Evolutionary conservation across 2,888 invertebrate species (phyloP), one percentile per base, ranked within the genome.

Genomic region (Mythimna vitellina): DNA sequence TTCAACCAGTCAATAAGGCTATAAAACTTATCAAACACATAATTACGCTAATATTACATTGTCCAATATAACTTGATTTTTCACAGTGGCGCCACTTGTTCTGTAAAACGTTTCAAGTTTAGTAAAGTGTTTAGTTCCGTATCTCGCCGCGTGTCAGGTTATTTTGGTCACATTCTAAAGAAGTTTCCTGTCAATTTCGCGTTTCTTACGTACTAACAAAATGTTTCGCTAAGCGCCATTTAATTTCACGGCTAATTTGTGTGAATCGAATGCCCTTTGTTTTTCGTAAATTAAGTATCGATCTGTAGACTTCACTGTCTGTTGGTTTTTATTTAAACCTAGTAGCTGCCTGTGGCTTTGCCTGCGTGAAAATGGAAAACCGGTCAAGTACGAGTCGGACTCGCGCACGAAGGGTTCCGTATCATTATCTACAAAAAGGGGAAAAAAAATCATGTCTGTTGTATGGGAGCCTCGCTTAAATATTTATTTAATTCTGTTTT

Each of bases 231-330:
- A 83, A 88, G 81, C 84, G 81, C 87, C 80, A 83, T 90, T 91
- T 89, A 89, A 92, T 92, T 92, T 91, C 92, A 92, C 90, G 91
- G 86, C 85, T 90, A 90, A 92, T 92, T 92, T 90, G 87, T 86
- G 83, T 87, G 89, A 78, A 86, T 85, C 87, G 88, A 92, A 88
- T 87, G 86, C 87, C 88, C 87, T 91, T 92, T 91, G 91, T 89
- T 89, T 87, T 78, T 81, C 64, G 67, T 76, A 85, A 86, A 89
- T 89, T 88, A 88, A 77, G 71, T 86, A 86, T 86, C 78, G 87
- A 86, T 82, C 86, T 72, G 17, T 67, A 62, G 62, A 70, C 69
- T 83, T 73, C 65, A 76, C 67, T 65, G 83, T 66, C 77, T 76
- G 66, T 35, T 70, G 62, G 38, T 57, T 69, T 46, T 73, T 46